Conservation (phyloP, 2,797 vertebrate genomes). For the Gymnothorax javanicus region DNA sequence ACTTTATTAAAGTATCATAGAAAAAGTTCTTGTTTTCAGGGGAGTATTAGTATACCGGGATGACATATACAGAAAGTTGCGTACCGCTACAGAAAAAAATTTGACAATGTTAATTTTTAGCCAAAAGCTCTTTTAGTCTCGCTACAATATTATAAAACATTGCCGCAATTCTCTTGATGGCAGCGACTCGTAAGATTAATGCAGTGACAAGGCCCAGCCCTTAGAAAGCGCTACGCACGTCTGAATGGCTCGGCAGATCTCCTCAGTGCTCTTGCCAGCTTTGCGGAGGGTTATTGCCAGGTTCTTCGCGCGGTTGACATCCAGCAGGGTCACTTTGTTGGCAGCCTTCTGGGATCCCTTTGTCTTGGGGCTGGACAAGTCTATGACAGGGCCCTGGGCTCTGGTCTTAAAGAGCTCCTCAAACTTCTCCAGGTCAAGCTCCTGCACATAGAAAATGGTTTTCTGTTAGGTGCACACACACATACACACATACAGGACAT, state of each 20-base stretch:
- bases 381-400: constrained; percentile 89
- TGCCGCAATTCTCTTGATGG: not conserved
- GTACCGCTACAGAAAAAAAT: too few relatives aligned
- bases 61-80: too few relatives aligned
- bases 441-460: constrained; percentile 64
- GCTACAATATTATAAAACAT: not conserved
- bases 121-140: not conserved
- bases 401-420: constrained; percentile 97
- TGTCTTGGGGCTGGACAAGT: constrained; percentile 82
- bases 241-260: constrained; percentile 95
- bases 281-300: constrained; percentile 94
- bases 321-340: constrained; percentile 90
- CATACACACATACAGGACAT: constrained; percentile 14
- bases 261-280: constrained; percentile 85
- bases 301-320: constrained; percentile 96
- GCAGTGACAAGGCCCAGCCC: not conserved
- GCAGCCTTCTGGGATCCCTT: constrained; percentile 84
- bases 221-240: constrained; percentile 69
- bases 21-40: too few relatives aligned
- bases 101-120: not conserved
- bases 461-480: not conserved
- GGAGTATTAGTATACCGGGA: too few relatives aligned
- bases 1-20: too few relatives aligned
- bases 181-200: not conserved
- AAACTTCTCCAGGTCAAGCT: constrained; percentile 90